Conservation (phyloP, 2,113 vertebrate species). For the Perccottus glenii region DNA sequence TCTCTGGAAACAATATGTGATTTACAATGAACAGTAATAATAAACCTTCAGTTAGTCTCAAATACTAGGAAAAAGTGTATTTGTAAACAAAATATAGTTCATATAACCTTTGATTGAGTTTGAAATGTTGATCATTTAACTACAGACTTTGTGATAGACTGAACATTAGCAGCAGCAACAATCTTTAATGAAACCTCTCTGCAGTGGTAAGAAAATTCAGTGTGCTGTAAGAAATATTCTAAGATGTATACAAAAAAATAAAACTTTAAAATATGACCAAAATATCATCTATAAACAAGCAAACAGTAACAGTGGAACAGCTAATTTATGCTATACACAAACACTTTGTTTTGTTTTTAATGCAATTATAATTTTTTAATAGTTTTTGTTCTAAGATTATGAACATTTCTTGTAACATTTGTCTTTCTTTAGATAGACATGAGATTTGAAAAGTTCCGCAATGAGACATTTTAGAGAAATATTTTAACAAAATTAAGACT, state of each 20-base stretch:
- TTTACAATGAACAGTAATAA: constrained; percentile 47
- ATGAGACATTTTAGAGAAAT: not conserved
- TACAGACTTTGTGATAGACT: constrained; percentile 24
- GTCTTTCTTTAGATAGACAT: not conserved
- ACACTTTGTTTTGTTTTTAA: constrained; percentile 39
- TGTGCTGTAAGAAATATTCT: constrained; percentile 25
- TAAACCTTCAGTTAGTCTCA: constrained; percentile 21
- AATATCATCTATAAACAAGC: constrained; percentile 36
- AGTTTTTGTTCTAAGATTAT: not conserved
- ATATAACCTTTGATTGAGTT: constrained; percentile 4
- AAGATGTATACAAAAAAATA: constrained; percentile 51
- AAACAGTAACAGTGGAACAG: constrained; percentile 57
- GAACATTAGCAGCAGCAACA: constrained; percentile 48
- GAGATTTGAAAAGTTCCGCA: constrained; percentile 1
- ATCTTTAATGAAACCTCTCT: not conserved
- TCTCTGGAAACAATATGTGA: constrained; percentile 12
- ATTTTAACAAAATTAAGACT: not conserved
- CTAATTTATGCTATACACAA: constrained; percentile 59
- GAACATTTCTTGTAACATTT: not conserved
- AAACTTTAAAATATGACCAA: constrained; percentile 51
- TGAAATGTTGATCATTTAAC: not conserved
- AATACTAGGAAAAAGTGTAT: not conserved
- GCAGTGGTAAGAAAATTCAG: constrained; percentile 26
- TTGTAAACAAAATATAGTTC: constrained; percentile 10
- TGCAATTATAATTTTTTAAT: constrained; percentile 12